Evolutionary conservation across 2,888 invertebrate genomes (phyloP).

Genomic region (Drosophila barbarae): DNA sequence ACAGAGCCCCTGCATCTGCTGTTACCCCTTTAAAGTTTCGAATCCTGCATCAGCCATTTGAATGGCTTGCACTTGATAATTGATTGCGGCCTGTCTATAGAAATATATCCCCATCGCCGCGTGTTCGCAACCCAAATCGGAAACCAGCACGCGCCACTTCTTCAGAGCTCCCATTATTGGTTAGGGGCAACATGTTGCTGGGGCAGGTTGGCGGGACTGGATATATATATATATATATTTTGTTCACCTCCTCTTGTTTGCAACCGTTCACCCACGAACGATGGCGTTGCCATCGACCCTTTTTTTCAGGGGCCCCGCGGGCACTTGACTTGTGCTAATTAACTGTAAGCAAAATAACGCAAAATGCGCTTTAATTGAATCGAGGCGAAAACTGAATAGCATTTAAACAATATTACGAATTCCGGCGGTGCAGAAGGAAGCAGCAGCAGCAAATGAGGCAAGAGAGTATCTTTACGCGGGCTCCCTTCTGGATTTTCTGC

Average conservation of each 20-base stretch:
- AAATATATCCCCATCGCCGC: conserved; percentile 23
- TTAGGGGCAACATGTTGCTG: conserved; percentile 48
- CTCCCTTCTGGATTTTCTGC: conserved; percentile 52
- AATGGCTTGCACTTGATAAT: conserved; percentile 36
- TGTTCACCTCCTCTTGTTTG: conserved; percentile 2
- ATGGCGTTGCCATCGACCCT: conserved; percentile 24
- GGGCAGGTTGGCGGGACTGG: conserved; percentile 20
- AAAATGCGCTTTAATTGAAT: conserved; percentile 69
- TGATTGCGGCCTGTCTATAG: conserved; percentile 36
- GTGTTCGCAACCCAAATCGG: conserved; percentile 40
- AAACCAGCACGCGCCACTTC: conserved; percentile 43
- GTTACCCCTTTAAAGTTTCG: conserved; percentile 7
- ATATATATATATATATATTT: not conserved
- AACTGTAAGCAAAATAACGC: conserved; percentile 52
- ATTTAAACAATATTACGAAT: conserved; percentile 61
- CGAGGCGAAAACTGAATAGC: conserved; percentile 52
- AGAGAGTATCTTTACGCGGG: conserved; percentile 36
- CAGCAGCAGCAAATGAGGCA: conserved; percentile 48
- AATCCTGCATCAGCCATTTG: conserved; percentile 14
- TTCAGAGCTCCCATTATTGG: conserved; percentile 26
- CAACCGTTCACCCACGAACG: conserved; percentile 6
- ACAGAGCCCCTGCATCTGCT: not conserved
- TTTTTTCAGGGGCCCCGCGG: conserved; percentile 31
- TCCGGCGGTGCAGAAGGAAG: conserved; percentile 49
- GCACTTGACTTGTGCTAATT: conserved; percentile 59